Evolutionary conservation across 1,140 invertebrate species (phyloP).

Genomic region (Colletes gigas): DNA sequence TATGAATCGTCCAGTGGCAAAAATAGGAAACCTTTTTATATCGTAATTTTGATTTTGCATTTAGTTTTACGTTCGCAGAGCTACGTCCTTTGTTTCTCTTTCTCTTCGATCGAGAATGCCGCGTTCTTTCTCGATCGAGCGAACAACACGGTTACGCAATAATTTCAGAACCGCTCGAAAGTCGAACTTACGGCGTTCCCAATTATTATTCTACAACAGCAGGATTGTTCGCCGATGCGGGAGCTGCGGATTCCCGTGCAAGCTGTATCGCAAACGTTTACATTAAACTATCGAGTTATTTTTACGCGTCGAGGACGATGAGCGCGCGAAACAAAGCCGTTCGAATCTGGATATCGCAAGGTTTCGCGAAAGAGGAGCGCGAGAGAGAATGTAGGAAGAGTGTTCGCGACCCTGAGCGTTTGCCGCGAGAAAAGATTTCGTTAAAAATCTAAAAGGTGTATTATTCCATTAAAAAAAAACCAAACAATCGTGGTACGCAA

Average conservation of each 20-base stretch:
- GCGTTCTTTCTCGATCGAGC: no score
- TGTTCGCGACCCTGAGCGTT: slow-evolving; percentile 7
- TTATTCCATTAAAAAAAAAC: no score
- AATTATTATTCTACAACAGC: neutral
- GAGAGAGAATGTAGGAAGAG: slow-evolving; percentile 36
- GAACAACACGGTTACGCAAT: no score
- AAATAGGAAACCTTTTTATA: no score
- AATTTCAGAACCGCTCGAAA: no score
- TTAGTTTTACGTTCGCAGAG: no score
- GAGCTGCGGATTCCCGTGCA: neutral
- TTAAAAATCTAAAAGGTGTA: neutral
- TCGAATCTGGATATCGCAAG: slow-evolving; percentile 39
- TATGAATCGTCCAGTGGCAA: no score
- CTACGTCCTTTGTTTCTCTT: no score
- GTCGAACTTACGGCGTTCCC: neutral
- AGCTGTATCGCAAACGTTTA: slow-evolving; percentile 27
- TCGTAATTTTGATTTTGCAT: no score
- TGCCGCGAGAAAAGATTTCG: neutral
- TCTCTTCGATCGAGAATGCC: no score
- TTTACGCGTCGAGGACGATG: slow-evolving; percentile 38
- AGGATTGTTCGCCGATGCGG: neutral
- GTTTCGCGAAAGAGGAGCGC: slow-evolving; percentile 10
- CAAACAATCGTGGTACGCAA: no score
- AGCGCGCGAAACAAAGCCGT: slow-evolving; percentile 40
- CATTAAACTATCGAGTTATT: slow-evolving; percentile 43